Evolutionary conservation across 2,797 vertebrate genomes (phyloP), one percentile per base, ranked within the genome.

Genomic region (Lacerta agilis): DNA sequence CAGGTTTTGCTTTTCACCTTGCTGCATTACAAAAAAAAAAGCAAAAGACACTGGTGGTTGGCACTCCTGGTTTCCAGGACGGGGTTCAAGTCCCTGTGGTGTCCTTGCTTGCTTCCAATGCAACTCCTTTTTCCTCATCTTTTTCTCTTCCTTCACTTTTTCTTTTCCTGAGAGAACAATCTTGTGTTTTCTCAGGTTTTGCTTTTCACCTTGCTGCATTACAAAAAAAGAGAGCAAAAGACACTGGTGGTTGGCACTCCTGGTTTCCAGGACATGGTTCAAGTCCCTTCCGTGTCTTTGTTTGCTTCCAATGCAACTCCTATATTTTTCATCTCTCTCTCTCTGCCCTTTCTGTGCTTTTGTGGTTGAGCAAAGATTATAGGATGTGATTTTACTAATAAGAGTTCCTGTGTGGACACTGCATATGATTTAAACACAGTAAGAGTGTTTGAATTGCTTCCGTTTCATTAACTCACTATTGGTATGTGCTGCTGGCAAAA

Each of bases 1-100:
- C 98, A 98, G 97, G 98, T 98, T 99, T 99, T 99, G 98, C 98
- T 98, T 99, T 98, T 99, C 97, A 33, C 95, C 98, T 97, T 96
- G 86, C 33, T n/a, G 27, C 79, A 91, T 87, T 86, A 90, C 87
- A 1, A 95, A 96, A 96, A 15, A 98, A 98, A 98, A 98, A 98
- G 98, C 98, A 98, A 98, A 98, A 98, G 98, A 97, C 97, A 94
- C 98, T 94, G 98, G 98, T 98, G 97, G 97, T 93, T 96, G 98
- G 98, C 98, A 98, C 98, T 98, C 97, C 98, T 97, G 98, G 96
- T 90, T 85, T 92, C 97, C 94, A 94, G 88, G 98, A 98, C 13
- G 58, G 98, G 98, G 98, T 98, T 98, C 98, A 94, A 98, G 78
- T 97, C 98, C 98, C 98, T 98, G 96, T 96, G 95, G 98, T 94